Evolutionary conservation across 64 coral and sea anemone species (phyloP).

Genomic region (Trachythela sp.): DNA sequence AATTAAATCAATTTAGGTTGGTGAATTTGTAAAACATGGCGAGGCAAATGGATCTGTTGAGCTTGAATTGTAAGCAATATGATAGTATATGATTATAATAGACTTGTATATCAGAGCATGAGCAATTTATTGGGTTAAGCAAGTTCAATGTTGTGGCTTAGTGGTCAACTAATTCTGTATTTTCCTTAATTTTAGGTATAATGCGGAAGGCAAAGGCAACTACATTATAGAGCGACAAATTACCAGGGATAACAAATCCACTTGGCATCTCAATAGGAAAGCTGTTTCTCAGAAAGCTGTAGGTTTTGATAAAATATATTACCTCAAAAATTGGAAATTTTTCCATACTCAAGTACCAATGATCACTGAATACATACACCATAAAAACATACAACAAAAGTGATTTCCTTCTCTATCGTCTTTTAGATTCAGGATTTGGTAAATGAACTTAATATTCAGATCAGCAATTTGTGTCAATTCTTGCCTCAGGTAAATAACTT

Average conservation of each 20-base stretch:
- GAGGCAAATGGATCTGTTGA: conserved; percentile 44
- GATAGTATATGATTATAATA: background rate
- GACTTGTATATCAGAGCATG: background rate
- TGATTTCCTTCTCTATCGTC: too few species aligned
- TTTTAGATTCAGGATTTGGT: conserved; percentile 80
- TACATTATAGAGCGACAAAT: conserved; percentile 81
- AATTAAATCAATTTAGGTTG: conserved; percentile 33
- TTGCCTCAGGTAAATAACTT: conserved; percentile 70
- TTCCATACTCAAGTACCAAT: background rate
- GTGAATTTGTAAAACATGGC: conserved; percentile 76
- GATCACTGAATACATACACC: background rate
- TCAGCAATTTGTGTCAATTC: conserved; percentile 93
- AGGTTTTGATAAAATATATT: background rate
- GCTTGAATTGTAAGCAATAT: conserved; percentile 65
- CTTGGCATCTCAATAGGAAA: conserved; percentile 79
- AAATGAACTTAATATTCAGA: conserved; percentile 71
- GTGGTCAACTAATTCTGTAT: too few species aligned
- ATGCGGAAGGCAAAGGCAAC: conserved; percentile 55
- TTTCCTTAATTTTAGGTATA: conserved; percentile 33
- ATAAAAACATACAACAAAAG: too few species aligned
- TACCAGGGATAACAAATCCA: conserved; percentile 74
- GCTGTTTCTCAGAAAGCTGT: conserved; percentile 75
- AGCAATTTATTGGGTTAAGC: too few species aligned
- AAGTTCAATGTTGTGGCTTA: too few species aligned
- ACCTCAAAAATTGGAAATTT: too few species aligned